phyloP scores from a whole-genome alignment of 2,888 invertebrate species.

The Phasia obesa region DNA sequence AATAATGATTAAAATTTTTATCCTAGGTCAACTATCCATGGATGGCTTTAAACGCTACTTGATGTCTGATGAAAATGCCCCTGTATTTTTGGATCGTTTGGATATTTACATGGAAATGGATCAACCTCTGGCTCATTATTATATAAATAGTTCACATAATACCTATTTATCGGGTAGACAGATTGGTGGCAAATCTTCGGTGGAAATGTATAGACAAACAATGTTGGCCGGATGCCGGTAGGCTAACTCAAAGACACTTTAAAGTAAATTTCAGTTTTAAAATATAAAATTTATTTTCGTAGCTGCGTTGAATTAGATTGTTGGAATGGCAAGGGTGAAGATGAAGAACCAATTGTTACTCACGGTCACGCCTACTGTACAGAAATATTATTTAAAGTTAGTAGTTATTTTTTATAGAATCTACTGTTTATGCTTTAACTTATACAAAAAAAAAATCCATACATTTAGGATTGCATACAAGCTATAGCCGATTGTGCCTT shows the following conservation, averaged over 20 bases:
- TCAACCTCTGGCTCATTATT: conserved; percentile 98
- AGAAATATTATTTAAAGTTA: conserved; percentile 96
- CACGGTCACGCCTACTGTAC: conserved; percentile 99
- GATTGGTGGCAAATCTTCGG: conserved; percentile 98
- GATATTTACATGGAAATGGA: conserved; percentile 99
- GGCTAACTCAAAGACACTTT: conserved; percentile 52
- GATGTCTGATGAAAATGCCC: conserved; percentile 99
- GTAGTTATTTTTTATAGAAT: not conserved
- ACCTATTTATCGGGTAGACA: conserved; percentile 97
- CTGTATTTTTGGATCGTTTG: conserved; percentile 98
- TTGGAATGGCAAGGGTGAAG: conserved; percentile 99
- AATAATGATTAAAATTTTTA: not conserved
- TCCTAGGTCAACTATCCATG: conserved; percentile 90
- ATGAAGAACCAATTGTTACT: conserved; percentile 99
- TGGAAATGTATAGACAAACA: conserved; percentile 99
- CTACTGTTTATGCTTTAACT: not conserved
- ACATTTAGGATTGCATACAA: conserved; percentile 90
- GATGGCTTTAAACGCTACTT: conserved; percentile 98
- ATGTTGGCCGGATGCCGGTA: conserved; percentile 97
- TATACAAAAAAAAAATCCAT: not conserved
- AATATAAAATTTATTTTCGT: not conserved
- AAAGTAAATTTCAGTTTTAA: not conserved
- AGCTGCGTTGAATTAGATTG: conserved; percentile 99
- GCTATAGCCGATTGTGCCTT: conserved; percentile 99
- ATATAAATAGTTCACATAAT: conserved; percentile 99